Percentiles rank a stretch among this genome's conserved stretches.
Evolutionary conservation across 2,797 vertebrate species (phyloP).

Genomic region (Buceros bicornis): DNA sequence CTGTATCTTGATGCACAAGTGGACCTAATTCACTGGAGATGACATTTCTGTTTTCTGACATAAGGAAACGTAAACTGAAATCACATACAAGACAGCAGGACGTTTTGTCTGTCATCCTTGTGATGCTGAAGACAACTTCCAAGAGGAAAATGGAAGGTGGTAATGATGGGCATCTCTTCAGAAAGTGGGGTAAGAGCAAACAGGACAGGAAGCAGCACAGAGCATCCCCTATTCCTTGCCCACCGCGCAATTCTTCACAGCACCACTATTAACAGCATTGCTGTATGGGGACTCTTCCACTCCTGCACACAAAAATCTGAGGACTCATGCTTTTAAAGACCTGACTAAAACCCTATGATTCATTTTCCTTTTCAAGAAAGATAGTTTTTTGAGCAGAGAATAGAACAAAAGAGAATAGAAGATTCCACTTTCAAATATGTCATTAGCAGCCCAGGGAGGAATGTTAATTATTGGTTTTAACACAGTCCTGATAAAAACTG

Average conservation of each 20-base stretch:
- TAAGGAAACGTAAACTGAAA: not conserved
- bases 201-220: not conserved
- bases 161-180: not conserved
- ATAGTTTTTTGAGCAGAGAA: not conserved
- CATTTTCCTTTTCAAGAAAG: not conserved
- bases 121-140: not conserved
- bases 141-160: not conserved
- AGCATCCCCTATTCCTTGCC: not conserved
- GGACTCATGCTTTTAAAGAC: not conserved
- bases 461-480: not conserved
- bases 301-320: not conserved
- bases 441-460: not conserved
- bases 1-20: not conserved
- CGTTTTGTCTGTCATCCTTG: not conserved
- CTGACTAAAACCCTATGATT: not conserved
- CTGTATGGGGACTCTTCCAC: too few species aligned
- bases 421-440: constrained; percentile 10
- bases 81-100: rapidly evolving
- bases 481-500: not conserved
- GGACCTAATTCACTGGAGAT: not conserved
- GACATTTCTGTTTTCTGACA: not conserved
- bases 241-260: not conserved
- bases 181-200: not conserved
- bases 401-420: not conserved
- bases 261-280: not conserved